A percentile compares a stretch with the other conserved stretches of the same genome.
These are phyloP conservation scores for Volucella zonaria DNA, from an alignment of 2,888 invertebrate species.

Conservation along the genomic window DNA sequence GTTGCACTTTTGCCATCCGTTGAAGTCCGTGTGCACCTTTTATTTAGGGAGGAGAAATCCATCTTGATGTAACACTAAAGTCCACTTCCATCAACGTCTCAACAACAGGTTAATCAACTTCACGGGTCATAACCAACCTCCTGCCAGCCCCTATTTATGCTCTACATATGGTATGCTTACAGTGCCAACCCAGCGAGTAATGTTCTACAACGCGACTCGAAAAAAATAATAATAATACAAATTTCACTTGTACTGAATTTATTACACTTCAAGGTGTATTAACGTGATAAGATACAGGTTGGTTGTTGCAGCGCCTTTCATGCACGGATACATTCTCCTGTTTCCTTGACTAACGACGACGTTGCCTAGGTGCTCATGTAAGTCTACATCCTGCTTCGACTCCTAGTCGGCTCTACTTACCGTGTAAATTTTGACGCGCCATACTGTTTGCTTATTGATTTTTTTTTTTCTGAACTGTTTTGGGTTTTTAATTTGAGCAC, in stretches of 20 bases:
- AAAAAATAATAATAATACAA: background rate
- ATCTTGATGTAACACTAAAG: background rate
- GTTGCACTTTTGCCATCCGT: too few relatives aligned
- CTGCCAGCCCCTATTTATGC: constrained; percentile 26
- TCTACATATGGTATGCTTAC: constrained; percentile 39
- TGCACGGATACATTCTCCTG: constrained; percentile 64
- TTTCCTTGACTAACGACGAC: constrained; percentile 25
- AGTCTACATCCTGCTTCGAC: background rate
- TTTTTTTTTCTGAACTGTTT: constrained; percentile 48
- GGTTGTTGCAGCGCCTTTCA: constrained; percentile 53
- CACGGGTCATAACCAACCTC: constrained; percentile 32
- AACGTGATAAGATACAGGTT: constrained; percentile 69
- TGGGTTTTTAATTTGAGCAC: constrained; percentile 54
- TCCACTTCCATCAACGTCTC: constrained; percentile 12
- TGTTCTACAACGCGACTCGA: constrained; percentile 33
- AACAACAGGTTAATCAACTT: constrained; percentile 33
- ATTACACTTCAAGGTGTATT: constrained; percentile 73
- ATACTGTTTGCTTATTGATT: constrained; percentile 49
- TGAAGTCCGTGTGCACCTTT: too few relatives aligned
- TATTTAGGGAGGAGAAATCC: too few relatives aligned
- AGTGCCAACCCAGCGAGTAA: constrained; percentile 22
- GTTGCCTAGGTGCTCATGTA: background rate
- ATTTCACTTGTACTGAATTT: constrained; percentile 70
- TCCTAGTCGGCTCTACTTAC: background rate
- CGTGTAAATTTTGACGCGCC: constrained; percentile 6